phyloP scores from a whole-genome alignment of 2,797 vertebrate species.

The Allobates femoralis region DNA sequence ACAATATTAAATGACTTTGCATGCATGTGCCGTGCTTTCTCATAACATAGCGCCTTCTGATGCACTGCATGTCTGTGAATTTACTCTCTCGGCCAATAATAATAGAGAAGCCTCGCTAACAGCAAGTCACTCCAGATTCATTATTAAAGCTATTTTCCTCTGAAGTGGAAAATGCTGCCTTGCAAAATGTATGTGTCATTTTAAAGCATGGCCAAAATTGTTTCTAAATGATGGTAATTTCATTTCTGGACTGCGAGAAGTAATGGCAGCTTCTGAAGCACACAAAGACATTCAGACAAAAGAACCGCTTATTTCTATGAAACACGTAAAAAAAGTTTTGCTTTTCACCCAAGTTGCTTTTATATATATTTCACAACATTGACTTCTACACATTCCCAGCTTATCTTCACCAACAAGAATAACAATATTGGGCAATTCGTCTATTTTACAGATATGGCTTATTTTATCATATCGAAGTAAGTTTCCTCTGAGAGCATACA shows the following conservation, averaged over 20 bases:
- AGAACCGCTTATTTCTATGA: not conserved
- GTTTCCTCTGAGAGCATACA: not conserved
- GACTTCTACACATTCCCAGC: not conserved
- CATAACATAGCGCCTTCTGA: constrained; percentile 22
- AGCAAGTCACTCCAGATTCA: constrained; percentile 45
- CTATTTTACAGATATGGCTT: not conserved
- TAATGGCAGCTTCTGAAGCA: constrained; percentile 33
- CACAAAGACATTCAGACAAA: constrained; percentile 30
- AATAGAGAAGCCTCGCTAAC: constrained; percentile 24
- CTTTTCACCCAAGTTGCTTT: not conserved
- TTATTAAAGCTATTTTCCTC: constrained; percentile 49
- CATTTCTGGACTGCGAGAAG: constrained; percentile 24
- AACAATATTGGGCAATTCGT: not conserved
- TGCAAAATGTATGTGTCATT: constrained; percentile 37
- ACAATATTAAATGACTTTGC: constrained; percentile 23
- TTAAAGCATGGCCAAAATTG: constrained; percentile 40
- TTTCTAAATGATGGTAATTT: constrained; percentile 44
- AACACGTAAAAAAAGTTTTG: not conserved
- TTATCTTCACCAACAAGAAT: not conserved
- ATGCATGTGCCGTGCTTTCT: constrained; percentile 8
- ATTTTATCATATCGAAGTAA: not conserved
- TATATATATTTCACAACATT: not conserved
- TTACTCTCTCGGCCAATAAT: constrained; percentile 25
- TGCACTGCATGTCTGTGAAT: not conserved
- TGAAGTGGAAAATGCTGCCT: constrained; percentile 35